A percentile compares a stretch with the other conserved stretches of the same genome.
These are phyloP conservation scores for Slavum lentiscoides DNA, from an alignment of 2,888 invertebrate genomes.

Conservation along the genomic window DNA sequence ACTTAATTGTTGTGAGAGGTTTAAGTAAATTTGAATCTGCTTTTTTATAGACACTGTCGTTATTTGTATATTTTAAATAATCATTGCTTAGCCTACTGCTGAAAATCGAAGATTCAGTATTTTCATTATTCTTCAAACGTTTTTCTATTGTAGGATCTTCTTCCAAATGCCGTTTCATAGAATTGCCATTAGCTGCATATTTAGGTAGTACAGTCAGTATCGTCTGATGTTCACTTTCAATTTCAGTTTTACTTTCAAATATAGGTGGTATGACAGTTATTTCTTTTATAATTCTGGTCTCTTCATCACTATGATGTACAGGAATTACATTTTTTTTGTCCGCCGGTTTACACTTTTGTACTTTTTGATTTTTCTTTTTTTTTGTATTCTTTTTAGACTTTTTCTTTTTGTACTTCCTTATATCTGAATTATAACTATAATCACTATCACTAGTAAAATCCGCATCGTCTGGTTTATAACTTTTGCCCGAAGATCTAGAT, in stretches of 20 bases:
- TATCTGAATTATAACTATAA: conserved; percentile 34
- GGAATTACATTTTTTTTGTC: not conserved
- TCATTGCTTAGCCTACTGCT: not conserved
- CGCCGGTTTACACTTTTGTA: not conserved
- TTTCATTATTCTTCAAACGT: not conserved
- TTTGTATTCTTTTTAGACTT: conserved; percentile 24
- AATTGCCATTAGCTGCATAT: not conserved
- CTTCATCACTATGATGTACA: not conserved
- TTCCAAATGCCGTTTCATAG: not conserved
- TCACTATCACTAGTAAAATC: conserved; percentile 35
- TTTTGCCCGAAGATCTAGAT: conserved; percentile 18
- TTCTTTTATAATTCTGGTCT: not conserved
- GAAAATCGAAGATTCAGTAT: not conserved
- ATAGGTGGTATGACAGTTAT: not conserved
- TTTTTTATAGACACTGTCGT: not conserved
- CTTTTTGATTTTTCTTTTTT: conserved; percentile 1
- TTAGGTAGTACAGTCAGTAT: no score
- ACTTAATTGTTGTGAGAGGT: not conserved
- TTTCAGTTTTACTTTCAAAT: not conserved
- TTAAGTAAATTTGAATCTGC: not conserved
- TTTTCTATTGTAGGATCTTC: not conserved
- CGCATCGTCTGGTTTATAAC: conserved; percentile 1
- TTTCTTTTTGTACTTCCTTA: conserved; percentile 6
- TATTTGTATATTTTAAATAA: not conserved
- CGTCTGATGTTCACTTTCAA: not conserved